Evolutionary conservation across 2,888 invertebrate species (phyloP), one percentile per base, ranked within the genome.

Genomic region (Bhutanitis thaidina): DNA sequence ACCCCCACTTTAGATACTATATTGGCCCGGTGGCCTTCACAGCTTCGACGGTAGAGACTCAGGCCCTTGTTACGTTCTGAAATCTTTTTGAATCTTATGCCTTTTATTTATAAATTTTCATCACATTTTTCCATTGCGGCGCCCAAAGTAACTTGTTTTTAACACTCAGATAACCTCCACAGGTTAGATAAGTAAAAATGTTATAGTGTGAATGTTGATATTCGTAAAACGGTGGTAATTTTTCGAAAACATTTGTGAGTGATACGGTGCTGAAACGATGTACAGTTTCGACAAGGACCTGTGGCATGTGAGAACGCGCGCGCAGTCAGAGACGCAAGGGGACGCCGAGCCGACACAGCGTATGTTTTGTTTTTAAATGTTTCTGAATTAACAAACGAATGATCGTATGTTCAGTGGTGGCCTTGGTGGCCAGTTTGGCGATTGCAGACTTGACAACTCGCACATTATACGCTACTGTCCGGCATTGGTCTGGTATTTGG

Each of bases 241-340:
- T n/a, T 8, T 35, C 7, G 10, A 14, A 34, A 50, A 40, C 1
- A 29, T 2, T 8, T 29, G 15, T n/a, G 7, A 20, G 49, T 38
- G 15, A 34, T 36, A 30, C 36, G 35, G 43, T 37, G 43, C 39
- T 30, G 34, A 37, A 58, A 64, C 55, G 49, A 89, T 89, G 88
- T 89, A 80, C 56, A 89, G 89, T 64, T 89, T 89, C 59, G 89
- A 89, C 62, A 85, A 81, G 60, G 88, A 89, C 58, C 61, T 88
- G 57, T 89, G 89, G 89, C 88, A 89, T 58, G 88, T 88, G 56
- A 69, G 81, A 46, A 67, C 72, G 29, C 74, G 81, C 13, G 77
- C 78, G 32, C 77, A 62, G 34, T 61, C 69, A 8, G 65, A 79
- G 59, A 59, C 69, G 10, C 74, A 62, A 52, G 72, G 67, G 38